These are phyloP conservation scores for Micromesistius poutassou DNA, from an alignment of 2,797 vertebrate species.

Conservation along the genomic window DNA sequence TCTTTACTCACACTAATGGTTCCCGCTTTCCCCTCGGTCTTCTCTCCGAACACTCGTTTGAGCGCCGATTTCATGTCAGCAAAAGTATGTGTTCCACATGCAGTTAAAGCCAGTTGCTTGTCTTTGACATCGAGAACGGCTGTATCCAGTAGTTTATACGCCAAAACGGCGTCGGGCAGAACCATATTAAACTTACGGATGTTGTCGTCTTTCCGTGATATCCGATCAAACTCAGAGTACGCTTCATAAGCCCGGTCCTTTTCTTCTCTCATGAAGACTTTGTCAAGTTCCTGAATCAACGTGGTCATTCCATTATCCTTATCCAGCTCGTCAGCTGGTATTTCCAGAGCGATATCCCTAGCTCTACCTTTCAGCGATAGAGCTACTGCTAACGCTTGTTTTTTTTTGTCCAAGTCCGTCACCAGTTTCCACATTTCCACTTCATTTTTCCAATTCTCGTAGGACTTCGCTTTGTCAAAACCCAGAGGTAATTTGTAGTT, in stretches of 20 bases:
- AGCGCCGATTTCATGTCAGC: too few relatives aligned
- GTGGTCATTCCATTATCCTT: constrained; percentile 14
- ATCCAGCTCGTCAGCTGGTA: constrained; percentile 17
- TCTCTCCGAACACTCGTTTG: too few relatives aligned
- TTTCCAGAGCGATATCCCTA: constrained; percentile 21
- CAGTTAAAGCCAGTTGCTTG: too few relatives aligned
- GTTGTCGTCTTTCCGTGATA: background rate
- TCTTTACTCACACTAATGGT: too few relatives aligned
- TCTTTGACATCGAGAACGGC: too few relatives aligned
- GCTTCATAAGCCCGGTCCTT: constrained; percentile 24
- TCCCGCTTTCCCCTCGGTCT: too few relatives aligned
- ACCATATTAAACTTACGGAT: constrained; percentile 24
- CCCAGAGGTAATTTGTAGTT: background rate
- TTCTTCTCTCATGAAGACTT: constrained; percentile 28
- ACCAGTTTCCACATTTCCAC: too few relatives aligned
- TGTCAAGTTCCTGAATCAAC: constrained; percentile 10
- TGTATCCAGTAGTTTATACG: constrained; percentile 6
- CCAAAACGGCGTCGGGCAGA: constrained; percentile 23
- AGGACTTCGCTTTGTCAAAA: constrained; percentile 25
- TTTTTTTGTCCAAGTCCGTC: constrained; percentile 24
- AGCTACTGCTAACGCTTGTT: constrained; percentile 27
- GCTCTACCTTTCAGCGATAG: constrained; percentile 25
- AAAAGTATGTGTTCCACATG: too few relatives aligned
- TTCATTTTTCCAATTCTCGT: constrained; percentile 31
- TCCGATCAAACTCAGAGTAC: constrained; percentile 21